Evolutionary conservation across 1,140 invertebrate species (phyloP), one percentile per base, ranked within the genome.

Genomic region (Octopus sinensis): DNA sequence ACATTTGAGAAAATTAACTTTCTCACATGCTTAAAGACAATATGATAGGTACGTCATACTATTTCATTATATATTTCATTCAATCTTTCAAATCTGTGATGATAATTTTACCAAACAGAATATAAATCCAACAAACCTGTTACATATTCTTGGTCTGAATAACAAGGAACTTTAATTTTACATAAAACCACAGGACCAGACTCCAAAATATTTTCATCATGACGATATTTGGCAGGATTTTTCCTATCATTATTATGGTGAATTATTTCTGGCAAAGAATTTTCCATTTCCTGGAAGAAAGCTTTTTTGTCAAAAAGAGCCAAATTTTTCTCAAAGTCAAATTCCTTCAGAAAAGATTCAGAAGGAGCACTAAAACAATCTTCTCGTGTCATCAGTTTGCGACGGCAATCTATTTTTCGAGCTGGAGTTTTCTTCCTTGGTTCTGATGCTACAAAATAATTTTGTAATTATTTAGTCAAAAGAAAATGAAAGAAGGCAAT

Each of bases 241-340:
- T 87, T 87, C 23, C 78, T 43, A 77, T 86, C 84, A 76, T 53
- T 23, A 53, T 77, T 78, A 30, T 81, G 82, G 10, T 17, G 23
- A 1, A 85, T 82, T 7, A 84, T 51, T 52, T 85, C 85, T 17
- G 83, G 83, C 30, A 85, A 79, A 17, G 82, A 75, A 84, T 85
- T 87, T 80, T 94, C 93, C 82, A 95, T 93, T 90, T 95, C 93
- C 86, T 96, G 94, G 93, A 94, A 94, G 79, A 91, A 88, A 78
- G 92, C 92, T 86, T 92, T 89, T 91, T 97, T 97, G 91, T 97
- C 95, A 91, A 97, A 97, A 52, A 97, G 91, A 12, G 96, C 95
- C 30, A 97, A 91, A 92, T 97, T 97, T 83, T 96, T 96, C 89
- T 97, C 96, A 93, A 97, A 97, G 92, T 97, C 96, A 92, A 97